Conservation (phyloP, 2,113 vertebrate species). For the Piaya cayana region DNA sequence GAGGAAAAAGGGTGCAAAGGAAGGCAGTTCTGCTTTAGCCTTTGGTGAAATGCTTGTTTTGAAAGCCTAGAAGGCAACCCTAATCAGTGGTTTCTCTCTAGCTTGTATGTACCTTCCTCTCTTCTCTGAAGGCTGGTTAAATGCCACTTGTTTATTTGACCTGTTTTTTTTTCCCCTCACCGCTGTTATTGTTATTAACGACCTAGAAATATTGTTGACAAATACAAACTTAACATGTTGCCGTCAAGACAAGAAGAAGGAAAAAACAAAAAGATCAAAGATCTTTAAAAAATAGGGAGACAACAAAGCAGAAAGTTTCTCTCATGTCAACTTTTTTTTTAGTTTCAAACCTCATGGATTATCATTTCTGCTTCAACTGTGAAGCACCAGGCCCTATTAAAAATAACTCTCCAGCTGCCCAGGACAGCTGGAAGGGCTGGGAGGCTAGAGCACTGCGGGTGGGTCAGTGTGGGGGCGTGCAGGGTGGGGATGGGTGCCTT, state of each 20-base stretch:
- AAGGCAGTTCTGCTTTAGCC: background rate
- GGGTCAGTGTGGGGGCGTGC: background rate
- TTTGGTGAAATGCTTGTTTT: background rate
- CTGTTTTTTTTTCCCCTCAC: background rate
- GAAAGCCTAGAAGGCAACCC: background rate
- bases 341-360: background rate
- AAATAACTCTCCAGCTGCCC: constrained; percentile 30
- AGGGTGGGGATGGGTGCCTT: background rate
- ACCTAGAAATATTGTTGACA: background rate
- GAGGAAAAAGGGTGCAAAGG: background rate
- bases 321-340: background rate
- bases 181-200: background rate
- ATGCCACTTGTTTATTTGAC: background rate
- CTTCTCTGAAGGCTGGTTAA: background rate
- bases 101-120: background rate
- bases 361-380: background rate
- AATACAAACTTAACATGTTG: background rate
- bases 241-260: background rate
- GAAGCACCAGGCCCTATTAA: background rate
- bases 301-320: background rate
- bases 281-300: constrained; percentile 7
- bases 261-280: background rate
- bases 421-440: background rate
- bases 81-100: background rate
- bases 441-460: background rate